These are phyloP conservation scores for Metellina segmentata DNA, from an alignment of 2,888 invertebrate genomes.

Conservation along the genomic window DNA sequence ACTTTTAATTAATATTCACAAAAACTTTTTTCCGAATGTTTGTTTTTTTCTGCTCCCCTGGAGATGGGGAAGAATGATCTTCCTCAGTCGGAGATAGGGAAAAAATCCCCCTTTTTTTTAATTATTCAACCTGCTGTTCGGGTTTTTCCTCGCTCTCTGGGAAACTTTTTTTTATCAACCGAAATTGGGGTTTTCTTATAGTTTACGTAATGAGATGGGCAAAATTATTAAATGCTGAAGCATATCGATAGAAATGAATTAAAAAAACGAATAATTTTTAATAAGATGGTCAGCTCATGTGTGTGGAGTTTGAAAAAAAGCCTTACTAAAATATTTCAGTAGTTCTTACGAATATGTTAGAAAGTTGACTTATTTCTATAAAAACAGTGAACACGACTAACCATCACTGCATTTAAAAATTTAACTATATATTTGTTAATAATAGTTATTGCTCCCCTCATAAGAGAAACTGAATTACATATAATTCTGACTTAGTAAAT, in stretches of 20 bases:
- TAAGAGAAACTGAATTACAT: too few species aligned
- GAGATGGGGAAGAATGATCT: conserved; percentile 63
- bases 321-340: conserved; percentile 65
- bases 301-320: conserved; percentile 10
- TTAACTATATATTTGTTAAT: not conserved
- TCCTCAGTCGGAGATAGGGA: conserved; percentile 18
- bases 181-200: conserved; percentile 70
- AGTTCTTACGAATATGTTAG: conserved; percentile 46
- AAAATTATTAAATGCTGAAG: conserved; percentile 73
- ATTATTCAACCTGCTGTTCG: conserved; percentile 65
- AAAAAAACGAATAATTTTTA: conserved; percentile 56
- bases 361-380: conserved; percentile 14
- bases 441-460: too few species aligned
- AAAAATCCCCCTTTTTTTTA: conserved; percentile 52
- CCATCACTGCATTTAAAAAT: conserved; percentile 40
- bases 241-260: conserved; percentile 69
- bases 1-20: conserved; percentile 75
- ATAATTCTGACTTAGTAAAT: too few species aligned
- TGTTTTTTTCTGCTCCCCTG: conserved; percentile 65
- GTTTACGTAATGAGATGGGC: conserved; percentile 74
- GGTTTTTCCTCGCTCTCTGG: conserved; percentile 42
- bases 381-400: conserved; percentile 41
- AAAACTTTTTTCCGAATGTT: conserved; percentile 72
- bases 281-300: conserved; percentile 32
- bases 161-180: conserved; percentile 38